Conservation (phyloP, 2,888 invertebrate species). For the Serripes groenlandicus region DNA sequence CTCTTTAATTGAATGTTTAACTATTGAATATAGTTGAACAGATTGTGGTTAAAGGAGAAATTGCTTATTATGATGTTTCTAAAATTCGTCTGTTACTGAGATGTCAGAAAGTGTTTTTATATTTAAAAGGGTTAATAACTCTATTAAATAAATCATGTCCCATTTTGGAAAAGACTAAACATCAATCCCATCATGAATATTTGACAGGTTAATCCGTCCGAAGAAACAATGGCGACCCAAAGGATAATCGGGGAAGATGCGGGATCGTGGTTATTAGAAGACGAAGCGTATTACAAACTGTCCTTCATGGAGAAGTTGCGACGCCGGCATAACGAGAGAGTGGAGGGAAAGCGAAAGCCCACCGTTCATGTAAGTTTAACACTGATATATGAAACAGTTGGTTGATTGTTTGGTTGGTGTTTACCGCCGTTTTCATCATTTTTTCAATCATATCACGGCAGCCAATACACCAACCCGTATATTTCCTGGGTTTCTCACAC, state of each 20-base stretch:
- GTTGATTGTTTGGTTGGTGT: no score
- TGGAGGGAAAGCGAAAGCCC: conserved; percentile 9
- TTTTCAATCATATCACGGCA: no score
- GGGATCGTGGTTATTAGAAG: background rate
- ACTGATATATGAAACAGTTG: no score
- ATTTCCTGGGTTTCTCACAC: no score
- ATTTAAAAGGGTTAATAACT: background rate
- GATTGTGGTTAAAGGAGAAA: background rate
- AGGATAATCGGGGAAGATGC: background rate
- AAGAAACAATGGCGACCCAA: background rate
- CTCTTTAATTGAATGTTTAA: background rate
- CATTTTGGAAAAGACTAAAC: no score
- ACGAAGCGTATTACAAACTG: background rate
- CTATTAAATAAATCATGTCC: no score
- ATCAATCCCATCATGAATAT: no score
- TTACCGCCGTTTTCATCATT: no score
- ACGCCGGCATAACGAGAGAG: background rate
- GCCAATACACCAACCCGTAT: no score
- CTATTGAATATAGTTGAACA: background rate
- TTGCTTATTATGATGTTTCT: background rate
- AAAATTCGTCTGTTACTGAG: background rate
- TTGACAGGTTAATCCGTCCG: no score
- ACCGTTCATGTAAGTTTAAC: conserved; percentile 15
- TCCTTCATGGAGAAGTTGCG: conserved; percentile 15
- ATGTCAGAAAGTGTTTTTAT: background rate